These are phyloP conservation scores for Pangasius djambal DNA, from an alignment of 2,797 vertebrate genomes.

Conservation along the genomic window DNA sequence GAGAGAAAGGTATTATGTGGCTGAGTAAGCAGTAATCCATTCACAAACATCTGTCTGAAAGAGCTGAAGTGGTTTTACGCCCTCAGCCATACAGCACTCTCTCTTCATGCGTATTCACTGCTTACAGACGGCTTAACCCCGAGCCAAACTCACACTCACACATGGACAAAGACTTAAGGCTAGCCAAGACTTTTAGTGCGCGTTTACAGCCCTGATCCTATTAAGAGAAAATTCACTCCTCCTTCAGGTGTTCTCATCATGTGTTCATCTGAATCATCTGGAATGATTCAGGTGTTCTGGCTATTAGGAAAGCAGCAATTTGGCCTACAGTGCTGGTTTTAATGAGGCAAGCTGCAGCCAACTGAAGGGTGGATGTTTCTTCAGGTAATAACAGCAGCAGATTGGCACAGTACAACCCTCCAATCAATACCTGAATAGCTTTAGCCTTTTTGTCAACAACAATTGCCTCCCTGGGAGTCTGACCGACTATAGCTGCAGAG, in stretches of 20 bases:
- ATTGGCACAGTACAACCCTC: conserved; percentile 47
- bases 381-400: conserved; percentile 54
- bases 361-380: conserved; percentile 26
- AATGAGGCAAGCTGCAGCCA: conserved; percentile 7
- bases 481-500: conserved; percentile 40
- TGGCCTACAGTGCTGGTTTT: conserved; percentile 33
- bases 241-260: conserved; percentile 8
- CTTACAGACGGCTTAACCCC: conserved; percentile 57
- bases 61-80: conserved; percentile 57
- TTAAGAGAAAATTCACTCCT: neutral
- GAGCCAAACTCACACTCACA: conserved; percentile 46
- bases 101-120: conserved; percentile 41
- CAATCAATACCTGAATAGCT: conserved; percentile 55
- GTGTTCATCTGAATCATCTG: conserved; percentile 22
- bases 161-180: conserved; percentile 13
- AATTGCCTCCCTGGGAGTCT: conserved; percentile 40
- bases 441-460: conserved; percentile 47
- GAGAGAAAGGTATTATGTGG: conserved; percentile 59
- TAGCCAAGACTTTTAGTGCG: conserved; percentile 20
- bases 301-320: conserved; percentile 12
- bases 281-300: conserved; percentile 31
- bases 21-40: conserved; percentile 62
- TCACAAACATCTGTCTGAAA: conserved; percentile 53
- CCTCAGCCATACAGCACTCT: conserved; percentile 41
- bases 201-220: conserved; percentile 18